Base-by-base conservation (phyloP, 2,113 vertebrate genomes). In the Lanius ludovicianus region DNA sequence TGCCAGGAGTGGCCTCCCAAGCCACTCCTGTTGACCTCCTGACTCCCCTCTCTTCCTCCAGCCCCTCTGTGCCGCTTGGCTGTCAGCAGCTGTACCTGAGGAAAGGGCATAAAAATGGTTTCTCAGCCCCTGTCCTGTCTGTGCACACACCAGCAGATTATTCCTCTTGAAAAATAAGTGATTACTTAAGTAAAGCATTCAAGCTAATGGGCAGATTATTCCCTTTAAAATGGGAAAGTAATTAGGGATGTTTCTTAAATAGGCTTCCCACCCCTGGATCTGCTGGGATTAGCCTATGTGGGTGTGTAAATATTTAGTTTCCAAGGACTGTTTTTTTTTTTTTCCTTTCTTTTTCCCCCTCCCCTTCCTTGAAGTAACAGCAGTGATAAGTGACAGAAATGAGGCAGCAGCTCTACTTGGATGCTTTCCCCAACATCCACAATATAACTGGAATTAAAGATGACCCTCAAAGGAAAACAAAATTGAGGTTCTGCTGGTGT, bases 271-370 rank as follows among this genome's bases (percentile, higher is more conserved):
- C 92, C 83, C 85, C 76, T 93, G 77, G 50, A 83, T 96, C 86
- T 69, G 28, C 53, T 93, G 89, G 87, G 84, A 93, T 96, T 91
- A 96, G 68, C 2, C 11, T 89, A 37, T 2, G 64, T 95, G 88
- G 68, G 76, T 79, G 63, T 93, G 84, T 95, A 96, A 97, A 96
- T 93, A 97, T 96, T 97, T 96, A 83, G 79, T 95, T 96, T 96
- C 93, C 75, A 96, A 91, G 84, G 90, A 44, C 62, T 59, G 59
- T 17, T 52, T 69, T n/a, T 23, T 41, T 22, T 35, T 47, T 47
- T 5, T 2, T 4, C 18, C 5, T 10, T 35, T 3, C 13, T 8
- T 7, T 8, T 5, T 2, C 19, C 10, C 6, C 23, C 24, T 7
- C 63, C 33, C 19, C 44, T 82, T 89, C 75, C 84, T 85, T 88